Evolutionary conservation across 1,140 invertebrate genomes (phyloP).

Genomic region (Hesperophylax magnus): DNA sequence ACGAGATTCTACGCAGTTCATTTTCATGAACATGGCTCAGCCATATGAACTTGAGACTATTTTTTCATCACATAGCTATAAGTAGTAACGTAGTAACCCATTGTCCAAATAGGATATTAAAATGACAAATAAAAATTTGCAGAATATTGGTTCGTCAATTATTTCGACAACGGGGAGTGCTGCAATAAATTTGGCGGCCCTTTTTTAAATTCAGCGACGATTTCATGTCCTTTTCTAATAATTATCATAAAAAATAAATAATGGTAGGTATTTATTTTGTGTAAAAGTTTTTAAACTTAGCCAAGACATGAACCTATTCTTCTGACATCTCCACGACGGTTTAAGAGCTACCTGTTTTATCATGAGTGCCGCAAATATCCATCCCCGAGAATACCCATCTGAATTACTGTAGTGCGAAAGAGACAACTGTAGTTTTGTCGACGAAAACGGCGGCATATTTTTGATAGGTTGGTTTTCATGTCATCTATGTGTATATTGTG

Average conservation of each 20-base stretch:
- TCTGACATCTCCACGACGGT: conserved; percentile 3
- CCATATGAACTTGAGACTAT: too few species aligned
- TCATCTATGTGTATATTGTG: conserved; percentile 16
- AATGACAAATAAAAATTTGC: too few species aligned
- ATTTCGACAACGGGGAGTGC: too few species aligned
- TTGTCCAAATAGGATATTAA: too few species aligned
- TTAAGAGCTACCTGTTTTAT: conserved; percentile 15
- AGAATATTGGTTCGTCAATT: too few species aligned
- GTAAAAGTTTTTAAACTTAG: background rate
- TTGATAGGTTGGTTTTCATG: conserved; percentile 2
- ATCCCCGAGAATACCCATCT: background rate
- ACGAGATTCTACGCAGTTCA: too few species aligned
- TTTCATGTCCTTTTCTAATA: background rate
- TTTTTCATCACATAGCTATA: too few species aligned
- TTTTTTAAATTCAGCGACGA: background rate
- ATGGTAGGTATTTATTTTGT: background rate
- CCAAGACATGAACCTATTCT: conserved; percentile 6
- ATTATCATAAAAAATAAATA: background rate
- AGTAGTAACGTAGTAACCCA: too few species aligned
- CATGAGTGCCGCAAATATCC: background rate
- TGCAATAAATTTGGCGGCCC: too few species aligned
- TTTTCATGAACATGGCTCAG: too few species aligned
- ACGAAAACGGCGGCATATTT: background rate
- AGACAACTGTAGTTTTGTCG: background rate
- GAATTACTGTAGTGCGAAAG: conserved; percentile 2